Conservation (phyloP, 2,113 vertebrate species). For the Hemichromis elongatus region DNA sequence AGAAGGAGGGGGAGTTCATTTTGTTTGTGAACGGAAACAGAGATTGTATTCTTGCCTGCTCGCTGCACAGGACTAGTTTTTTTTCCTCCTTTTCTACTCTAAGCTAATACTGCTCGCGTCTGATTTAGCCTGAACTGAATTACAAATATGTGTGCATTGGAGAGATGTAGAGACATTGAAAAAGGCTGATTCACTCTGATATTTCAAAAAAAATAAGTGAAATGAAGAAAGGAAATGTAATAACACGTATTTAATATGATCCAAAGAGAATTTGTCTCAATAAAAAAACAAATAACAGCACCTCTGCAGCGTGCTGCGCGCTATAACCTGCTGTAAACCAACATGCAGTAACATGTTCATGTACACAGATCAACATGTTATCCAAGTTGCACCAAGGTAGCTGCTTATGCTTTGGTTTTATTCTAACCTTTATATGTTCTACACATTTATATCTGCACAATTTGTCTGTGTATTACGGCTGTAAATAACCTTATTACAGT, state of each 20-base stretch:
- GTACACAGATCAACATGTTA: neutral
- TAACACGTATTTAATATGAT: neutral
- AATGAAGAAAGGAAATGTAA: neutral
- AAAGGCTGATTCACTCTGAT: slow-evolving; percentile 10
- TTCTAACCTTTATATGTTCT: neutral
- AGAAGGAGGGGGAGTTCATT: neutral
- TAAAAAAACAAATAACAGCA: neutral
- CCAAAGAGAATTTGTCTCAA: neutral
- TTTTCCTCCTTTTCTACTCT: slow-evolving; percentile 18
- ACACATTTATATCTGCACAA: neutral
- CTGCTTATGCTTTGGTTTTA: neutral
- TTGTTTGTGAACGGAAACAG: slow-evolving; percentile 24
- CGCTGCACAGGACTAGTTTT: slow-evolving; percentile 6
- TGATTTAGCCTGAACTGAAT: slow-evolving; percentile 37
- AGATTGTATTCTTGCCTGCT: slow-evolving; percentile 32
- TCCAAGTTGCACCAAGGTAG: neutral
- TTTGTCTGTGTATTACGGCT: neutral
- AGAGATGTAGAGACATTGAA: neutral
- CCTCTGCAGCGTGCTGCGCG: neutral
- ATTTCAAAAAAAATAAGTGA: neutral
- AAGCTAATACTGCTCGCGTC: slow-evolving; percentile 23
- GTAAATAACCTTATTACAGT: neutral
- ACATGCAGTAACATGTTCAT: neutral
- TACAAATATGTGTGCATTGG: slow-evolving; percentile 5
- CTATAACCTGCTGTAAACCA: neutral